These are phyloP conservation scores for Malaclemys terrapin DNA, from an alignment of 2,113 vertebrate genomes.

Conservation along the genomic window DNA sequence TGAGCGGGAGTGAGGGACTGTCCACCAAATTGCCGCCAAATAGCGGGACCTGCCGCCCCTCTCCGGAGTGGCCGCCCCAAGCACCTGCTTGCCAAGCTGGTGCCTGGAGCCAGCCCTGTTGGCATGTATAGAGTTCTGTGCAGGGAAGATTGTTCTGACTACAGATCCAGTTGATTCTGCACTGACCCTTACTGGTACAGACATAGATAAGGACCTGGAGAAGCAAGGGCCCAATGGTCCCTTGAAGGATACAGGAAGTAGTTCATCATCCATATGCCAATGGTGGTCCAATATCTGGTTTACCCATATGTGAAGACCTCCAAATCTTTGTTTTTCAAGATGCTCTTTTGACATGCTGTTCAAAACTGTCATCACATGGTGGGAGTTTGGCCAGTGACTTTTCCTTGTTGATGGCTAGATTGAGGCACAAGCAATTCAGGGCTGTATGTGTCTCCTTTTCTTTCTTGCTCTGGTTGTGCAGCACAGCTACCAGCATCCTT, in stretches of 20 bases:
- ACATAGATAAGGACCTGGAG: not conserved
- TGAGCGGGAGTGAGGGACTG: too few species aligned
- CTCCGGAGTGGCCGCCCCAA: too few species aligned
- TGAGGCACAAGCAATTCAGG: too few species aligned
- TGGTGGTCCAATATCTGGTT: not conserved
- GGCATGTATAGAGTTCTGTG: not conserved
- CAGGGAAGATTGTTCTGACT: not conserved
- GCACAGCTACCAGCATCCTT: not conserved
- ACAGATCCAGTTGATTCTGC: not conserved
- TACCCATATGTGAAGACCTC: not conserved
- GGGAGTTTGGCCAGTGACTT: too few species aligned
- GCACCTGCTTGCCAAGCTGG: too few species aligned
- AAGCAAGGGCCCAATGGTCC: not conserved
- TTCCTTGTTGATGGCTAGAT: too few species aligned
- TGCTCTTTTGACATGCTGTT: not conserved
- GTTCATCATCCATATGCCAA: not conserved
- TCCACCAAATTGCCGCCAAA: too few species aligned
- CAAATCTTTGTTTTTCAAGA: not conserved
- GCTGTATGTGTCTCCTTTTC: not conserved
- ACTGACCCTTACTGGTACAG: not conserved
- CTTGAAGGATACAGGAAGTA: not conserved
- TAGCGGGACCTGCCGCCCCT: too few species aligned
- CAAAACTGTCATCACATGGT: not conserved
- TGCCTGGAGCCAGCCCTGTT: not conserved
- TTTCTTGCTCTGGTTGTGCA: not conserved